Evolutionary conservation across 2,888 invertebrate genomes (phyloP).

Genomic region (Drosophila paramelanica): DNA sequence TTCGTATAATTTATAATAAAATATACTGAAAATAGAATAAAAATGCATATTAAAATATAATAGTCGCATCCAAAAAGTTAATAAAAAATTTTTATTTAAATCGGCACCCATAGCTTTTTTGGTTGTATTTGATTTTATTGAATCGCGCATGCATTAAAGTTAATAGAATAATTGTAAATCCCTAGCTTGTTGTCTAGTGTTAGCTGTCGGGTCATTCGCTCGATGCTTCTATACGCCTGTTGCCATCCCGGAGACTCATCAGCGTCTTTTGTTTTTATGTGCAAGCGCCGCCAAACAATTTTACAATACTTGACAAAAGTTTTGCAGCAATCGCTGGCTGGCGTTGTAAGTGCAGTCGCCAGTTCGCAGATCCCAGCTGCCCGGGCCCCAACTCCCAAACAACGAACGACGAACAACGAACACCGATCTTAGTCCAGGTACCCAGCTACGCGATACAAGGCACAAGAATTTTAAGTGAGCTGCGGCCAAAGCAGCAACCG

Average conservation of each 20-base stretch:
- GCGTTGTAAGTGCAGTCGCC: slow-evolving; percentile 43
- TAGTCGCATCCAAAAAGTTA: too few species aligned
- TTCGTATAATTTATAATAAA: neutral
- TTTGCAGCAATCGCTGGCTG: slow-evolving; percentile 43
- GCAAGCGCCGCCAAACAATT: slow-evolving; percentile 70
- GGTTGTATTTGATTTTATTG: too few species aligned
- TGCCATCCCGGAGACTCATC: slow-evolving; percentile 43
- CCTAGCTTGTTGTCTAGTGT: slow-evolving; percentile 36
- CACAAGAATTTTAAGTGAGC: slow-evolving; percentile 80
- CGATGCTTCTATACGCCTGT: slow-evolving; percentile 18
- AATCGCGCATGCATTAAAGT: too few species aligned
- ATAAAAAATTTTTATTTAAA: too few species aligned
- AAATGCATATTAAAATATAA: too few species aligned
- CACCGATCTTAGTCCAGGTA: neutral
- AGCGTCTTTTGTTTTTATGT: slow-evolving; percentile 62
- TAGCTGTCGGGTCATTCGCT: slow-evolving; percentile 21
- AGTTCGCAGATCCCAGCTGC: slow-evolving; percentile 9
- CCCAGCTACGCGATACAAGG: slow-evolving; percentile 63
- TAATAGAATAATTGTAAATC: too few species aligned
- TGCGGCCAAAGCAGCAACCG: slow-evolving; percentile 34
- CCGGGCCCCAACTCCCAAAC: neutral
- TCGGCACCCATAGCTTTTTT: too few species aligned
- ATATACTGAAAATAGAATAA: too few species aligned
- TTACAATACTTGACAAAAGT: slow-evolving; percentile 76
- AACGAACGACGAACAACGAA: too few species aligned